These are phyloP conservation scores for Mastomys coucha DNA, from an alignment of 2,113 vertebrate species.

Conservation along the genomic window DNA sequence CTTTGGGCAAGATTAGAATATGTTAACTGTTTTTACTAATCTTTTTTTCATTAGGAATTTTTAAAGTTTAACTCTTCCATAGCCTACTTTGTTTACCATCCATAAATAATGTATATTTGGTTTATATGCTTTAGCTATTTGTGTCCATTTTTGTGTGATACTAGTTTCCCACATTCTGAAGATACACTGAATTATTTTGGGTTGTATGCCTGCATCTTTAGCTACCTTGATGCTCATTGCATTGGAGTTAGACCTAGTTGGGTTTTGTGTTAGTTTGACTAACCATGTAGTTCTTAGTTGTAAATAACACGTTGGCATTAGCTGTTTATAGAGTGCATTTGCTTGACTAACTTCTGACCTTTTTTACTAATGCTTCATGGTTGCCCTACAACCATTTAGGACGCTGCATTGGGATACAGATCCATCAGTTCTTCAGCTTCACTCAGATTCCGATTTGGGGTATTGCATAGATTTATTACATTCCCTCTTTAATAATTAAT, in stretches of 20 bases:
- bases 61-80: constrained; percentile 68
- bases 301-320: constrained; percentile 85
- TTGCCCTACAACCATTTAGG: constrained; percentile 97
- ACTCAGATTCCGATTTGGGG: constrained; percentile 99
- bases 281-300: constrained; percentile 82
- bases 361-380: constrained; percentile 96
- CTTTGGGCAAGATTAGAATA: constrained; percentile 88
- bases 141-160: constrained; percentile 58
- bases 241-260: constrained; percentile 70
- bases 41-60: constrained; percentile 73
- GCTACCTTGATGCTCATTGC: constrained; percentile 78
- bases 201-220: constrained; percentile 80
- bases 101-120: constrained; percentile 70
- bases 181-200: constrained; percentile 78
- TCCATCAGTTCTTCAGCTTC: constrained; percentile 99
- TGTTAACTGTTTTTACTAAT: constrained; percentile 78
- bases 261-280: constrained; percentile 73
- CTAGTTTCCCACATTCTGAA: constrained; percentile 75
- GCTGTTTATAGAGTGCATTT: constrained; percentile 86
- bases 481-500: constrained; percentile 88
- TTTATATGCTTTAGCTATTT: constrained; percentile 55
- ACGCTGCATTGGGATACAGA: constrained; percentile 99
- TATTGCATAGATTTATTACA: constrained; percentile 97
- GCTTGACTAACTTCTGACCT: constrained; percentile 92
- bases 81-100: constrained; percentile 47